A percentile compares a stretch with the other conserved stretches of the same genome.
These are phyloP conservation scores for Rotaria socialis DNA, from an alignment of 2,888 invertebrate species.

Conservation along the genomic window DNA sequence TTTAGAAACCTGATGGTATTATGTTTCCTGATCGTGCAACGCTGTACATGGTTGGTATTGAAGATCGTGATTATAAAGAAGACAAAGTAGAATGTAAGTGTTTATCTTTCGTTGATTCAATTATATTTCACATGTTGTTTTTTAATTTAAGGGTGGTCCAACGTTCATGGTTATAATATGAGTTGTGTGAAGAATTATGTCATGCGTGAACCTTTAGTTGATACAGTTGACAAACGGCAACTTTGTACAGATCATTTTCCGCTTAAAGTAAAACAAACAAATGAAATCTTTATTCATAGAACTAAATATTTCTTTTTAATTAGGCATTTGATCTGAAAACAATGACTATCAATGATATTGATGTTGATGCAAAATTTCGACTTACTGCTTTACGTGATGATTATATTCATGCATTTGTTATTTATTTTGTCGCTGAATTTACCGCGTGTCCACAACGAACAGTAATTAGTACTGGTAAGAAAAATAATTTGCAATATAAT, in stretches of 20 bases:
- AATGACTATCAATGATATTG: slow-evolving; percentile 84
- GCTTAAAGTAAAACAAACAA: slow-evolving; percentile 68
- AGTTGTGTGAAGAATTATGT: slow-evolving; percentile 94
- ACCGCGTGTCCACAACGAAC: slow-evolving; percentile 96
- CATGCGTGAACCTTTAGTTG: slow-evolving; percentile 93
- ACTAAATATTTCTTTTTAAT: slow-evolving; percentile 44
- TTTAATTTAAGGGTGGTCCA: slow-evolving; percentile 63
- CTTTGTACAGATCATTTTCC: slow-evolving; percentile 90
- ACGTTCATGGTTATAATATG: slow-evolving; percentile 99
- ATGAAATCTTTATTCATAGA: not conserved
- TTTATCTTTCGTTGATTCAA: not conserved
- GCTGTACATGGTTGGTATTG: slow-evolving; percentile 76
- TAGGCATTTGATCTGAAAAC: slow-evolving; percentile 93
- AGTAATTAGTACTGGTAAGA: slow-evolving; percentile 80
- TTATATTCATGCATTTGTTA: slow-evolving; percentile 93
- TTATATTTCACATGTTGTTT: not conserved
- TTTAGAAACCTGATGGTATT: slow-evolving; percentile 68
- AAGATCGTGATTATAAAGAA: slow-evolving; percentile 96
- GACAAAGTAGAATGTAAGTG: slow-evolving; percentile 92
- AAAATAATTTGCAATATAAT: not conserved
- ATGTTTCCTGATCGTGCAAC: slow-evolving; percentile 88
- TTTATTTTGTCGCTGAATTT: slow-evolving; percentile 98
- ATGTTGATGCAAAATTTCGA: slow-evolving; percentile 74
- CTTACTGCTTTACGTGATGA: slow-evolving; percentile 72
- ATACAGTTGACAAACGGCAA: slow-evolving; percentile 96